Conservation (phyloP, 1,140 invertebrate species). For the Diachasmimorpha longicaudata region DNA sequence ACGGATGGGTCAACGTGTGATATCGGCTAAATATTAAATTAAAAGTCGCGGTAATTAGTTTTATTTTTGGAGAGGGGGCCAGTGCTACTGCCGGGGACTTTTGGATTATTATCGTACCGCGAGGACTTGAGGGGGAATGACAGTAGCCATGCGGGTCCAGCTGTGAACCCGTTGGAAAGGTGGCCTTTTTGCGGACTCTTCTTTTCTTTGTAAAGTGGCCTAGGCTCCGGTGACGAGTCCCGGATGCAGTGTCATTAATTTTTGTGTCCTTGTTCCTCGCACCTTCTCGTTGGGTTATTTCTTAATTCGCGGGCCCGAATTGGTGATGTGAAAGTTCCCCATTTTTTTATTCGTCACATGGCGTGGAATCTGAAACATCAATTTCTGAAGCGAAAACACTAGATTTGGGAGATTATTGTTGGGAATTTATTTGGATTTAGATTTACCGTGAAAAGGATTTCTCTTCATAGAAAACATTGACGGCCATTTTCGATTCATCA, state of each 20-base stretch:
- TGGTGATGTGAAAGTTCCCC: too few species aligned
- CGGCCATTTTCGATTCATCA: too few species aligned
- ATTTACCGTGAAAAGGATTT: too few species aligned
- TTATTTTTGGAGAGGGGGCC: not conserved
- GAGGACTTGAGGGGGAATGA: constrained; percentile 13
- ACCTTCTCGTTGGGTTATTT: not conserved
- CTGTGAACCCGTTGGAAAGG: constrained; percentile 46
- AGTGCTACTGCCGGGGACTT: not conserved
- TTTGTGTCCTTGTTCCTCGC: constrained; percentile 12
- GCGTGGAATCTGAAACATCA: too few species aligned
- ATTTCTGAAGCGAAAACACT: too few species aligned
- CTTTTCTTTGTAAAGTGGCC: constrained; percentile 38
- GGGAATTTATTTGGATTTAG: too few species aligned
- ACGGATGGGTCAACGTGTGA: constrained; percentile 5
- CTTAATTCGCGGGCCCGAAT: not conserved
- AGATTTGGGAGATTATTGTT: too few species aligned
- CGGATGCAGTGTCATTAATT: constrained; percentile 55
- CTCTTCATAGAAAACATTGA: too few species aligned
- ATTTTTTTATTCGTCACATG: too few species aligned
- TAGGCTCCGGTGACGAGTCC: constrained; percentile 39
- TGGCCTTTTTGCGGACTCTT: constrained; percentile 39
- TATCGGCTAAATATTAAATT: not conserved
- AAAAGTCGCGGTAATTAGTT: not conserved
- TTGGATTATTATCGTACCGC: constrained; percentile 13
- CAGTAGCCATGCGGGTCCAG: constrained; percentile 46